Conservation (phyloP, 2,797 vertebrate genomes). For the Phataginus tetradactyla region DNA sequence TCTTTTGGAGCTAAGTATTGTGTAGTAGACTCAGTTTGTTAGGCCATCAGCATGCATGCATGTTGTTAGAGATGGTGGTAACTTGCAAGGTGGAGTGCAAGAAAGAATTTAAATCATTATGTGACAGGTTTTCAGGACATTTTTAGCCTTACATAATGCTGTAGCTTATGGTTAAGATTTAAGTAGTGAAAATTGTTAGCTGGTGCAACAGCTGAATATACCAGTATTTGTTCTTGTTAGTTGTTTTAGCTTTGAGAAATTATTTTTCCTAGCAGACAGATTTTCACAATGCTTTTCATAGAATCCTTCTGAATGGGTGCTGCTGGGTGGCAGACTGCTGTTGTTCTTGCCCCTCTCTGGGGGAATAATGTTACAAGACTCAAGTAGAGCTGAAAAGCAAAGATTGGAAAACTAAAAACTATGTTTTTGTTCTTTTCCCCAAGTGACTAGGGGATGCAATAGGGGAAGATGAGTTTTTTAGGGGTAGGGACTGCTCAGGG, state of each 20-base stretch:
- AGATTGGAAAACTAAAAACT: neutral
- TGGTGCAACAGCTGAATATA: neutral
- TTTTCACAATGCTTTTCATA: neutral
- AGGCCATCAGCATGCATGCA: neutral
- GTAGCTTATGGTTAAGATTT: constrained; percentile 3
- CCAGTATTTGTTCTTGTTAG: constrained; percentile 25
- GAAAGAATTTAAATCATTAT: neutral
- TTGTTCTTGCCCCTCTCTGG: neutral
- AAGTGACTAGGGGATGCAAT: neutral
- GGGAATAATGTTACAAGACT: neutral
- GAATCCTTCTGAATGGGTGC: neutral
- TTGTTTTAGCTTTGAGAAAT: constrained; percentile 36
- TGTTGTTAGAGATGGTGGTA: neutral
- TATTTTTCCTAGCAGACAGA: neutral
- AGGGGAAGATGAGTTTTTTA: neutral
- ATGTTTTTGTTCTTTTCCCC: neutral
- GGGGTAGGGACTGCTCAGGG: neutral
- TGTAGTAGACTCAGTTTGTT: neutral
- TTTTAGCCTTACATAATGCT: neutral
- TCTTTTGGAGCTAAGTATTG: constrained; percentile 41
- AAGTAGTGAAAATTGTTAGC: neutral
- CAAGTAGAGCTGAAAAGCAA: neutral
- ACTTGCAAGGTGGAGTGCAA: neutral
- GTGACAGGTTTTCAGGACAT: neutral
- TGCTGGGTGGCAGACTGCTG: neutral